Evolutionary conservation across 2,888 invertebrate genomes (phyloP).

Genomic region (Lithophane ornitopus): DNA sequence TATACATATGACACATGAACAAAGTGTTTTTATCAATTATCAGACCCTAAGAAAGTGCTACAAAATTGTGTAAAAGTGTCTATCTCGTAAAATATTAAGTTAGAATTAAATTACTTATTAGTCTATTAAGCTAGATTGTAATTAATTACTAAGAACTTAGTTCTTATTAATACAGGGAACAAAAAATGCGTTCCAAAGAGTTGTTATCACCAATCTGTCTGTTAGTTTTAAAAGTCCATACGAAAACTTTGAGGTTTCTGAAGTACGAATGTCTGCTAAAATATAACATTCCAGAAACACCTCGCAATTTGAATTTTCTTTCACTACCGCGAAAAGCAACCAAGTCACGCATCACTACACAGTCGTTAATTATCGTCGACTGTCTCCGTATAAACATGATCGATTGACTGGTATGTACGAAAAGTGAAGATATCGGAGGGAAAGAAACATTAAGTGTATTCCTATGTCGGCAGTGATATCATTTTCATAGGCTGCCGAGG

Average conservation of each 20-base stretch:
- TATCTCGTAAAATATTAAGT: too few species aligned
- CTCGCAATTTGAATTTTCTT: slow-evolving; percentile 59
- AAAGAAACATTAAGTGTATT: slow-evolving; percentile 89
- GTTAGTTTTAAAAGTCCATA: background rate
- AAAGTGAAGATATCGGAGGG: slow-evolving; percentile 84
- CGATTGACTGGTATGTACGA: slow-evolving; percentile 78
- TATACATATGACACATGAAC: too few species aligned
- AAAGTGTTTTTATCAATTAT: too few species aligned
- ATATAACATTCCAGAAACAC: slow-evolving; percentile 26
- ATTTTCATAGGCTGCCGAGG: slow-evolving; percentile 86
- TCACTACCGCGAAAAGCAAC: slow-evolving; percentile 46
- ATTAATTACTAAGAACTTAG: too few species aligned
- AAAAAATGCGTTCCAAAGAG: too few species aligned
- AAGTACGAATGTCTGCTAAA: background rate
- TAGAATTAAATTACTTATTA: too few species aligned
- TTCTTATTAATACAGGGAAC: too few species aligned
- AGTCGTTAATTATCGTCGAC: slow-evolving; percentile 78
- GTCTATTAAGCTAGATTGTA: too few species aligned
- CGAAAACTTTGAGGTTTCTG: background rate
- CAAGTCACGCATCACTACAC: slow-evolving; percentile 60
- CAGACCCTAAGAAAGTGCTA: too few species aligned
- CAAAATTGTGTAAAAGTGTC: too few species aligned
- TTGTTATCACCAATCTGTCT: background rate
- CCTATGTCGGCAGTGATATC: slow-evolving; percentile 88
- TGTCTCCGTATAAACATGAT: slow-evolving; percentile 82